Evolutionary conservation across 2,113 vertebrate genomes (phyloP).

Genomic region (Manacus vitellinus): DNA sequence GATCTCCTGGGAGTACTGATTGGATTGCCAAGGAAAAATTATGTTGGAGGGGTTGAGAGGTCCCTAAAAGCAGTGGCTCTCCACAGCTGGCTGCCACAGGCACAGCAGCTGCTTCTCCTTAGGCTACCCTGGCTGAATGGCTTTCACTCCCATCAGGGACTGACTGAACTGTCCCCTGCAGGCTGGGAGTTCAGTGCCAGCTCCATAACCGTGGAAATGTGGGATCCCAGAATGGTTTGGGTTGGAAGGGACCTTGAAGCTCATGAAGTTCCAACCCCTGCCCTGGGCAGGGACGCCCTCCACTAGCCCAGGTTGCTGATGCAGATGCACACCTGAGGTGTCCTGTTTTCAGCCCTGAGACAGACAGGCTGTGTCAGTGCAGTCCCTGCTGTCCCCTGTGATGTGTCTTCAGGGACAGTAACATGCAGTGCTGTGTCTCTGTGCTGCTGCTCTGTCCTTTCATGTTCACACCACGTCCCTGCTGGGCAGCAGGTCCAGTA

Average conservation of each 20-base stretch:
- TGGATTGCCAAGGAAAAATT: background rate
- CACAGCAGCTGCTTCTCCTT: background rate
- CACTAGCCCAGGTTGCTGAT: background rate
- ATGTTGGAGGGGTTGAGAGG: background rate
- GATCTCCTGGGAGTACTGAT: background rate
- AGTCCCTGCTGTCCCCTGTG: fast-evolving
- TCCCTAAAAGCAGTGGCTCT: background rate
- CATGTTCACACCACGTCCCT: fast-evolving
- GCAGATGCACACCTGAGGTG: background rate
- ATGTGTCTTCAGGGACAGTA: background rate
- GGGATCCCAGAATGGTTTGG: background rate
- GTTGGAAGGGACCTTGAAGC: background rate
- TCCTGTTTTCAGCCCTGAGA: background rate
- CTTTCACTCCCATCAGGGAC: background rate
- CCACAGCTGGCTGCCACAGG: background rate
- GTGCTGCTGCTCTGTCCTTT: background rate
- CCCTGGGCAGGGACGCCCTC: background rate
- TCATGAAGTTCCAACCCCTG: background rate
- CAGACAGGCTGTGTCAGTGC: background rate
- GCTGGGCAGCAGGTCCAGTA: background rate
- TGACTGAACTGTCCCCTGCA: background rate
- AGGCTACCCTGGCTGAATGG: background rate
- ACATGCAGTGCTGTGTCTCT: background rate
- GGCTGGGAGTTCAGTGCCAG: background rate
- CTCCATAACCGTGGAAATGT: background rate